phyloP scores from a whole-genome alignment of 2,113 vertebrate genomes.

The Barnardius zonarius region DNA sequence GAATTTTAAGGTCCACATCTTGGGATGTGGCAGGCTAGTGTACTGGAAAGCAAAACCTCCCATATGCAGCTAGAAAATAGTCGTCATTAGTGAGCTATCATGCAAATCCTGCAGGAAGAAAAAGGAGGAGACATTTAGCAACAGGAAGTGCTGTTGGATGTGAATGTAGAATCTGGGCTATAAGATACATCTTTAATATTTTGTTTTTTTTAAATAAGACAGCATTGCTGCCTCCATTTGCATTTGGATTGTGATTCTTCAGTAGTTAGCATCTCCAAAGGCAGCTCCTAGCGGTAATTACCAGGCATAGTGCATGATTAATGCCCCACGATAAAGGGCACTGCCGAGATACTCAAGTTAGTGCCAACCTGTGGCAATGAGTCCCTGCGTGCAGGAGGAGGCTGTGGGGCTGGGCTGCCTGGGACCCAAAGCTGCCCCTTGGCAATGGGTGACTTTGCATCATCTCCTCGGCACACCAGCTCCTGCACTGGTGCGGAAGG shows the following conservation, averaged over 20 bases:
- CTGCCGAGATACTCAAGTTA: background rate
- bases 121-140: background rate
- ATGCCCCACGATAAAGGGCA: background rate
- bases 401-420: background rate
- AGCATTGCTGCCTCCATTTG: background rate
- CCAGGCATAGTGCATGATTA: background rate
- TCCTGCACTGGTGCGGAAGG: background rate
- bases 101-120: conserved; percentile 26
- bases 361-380: background rate
- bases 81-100: conserved; percentile 27
- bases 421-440: background rate
- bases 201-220: background rate
- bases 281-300: background rate
- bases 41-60: background rate
- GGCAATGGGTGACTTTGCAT: background rate
- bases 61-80: background rate
- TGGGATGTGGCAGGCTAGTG: background rate
- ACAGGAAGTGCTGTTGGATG: background rate
- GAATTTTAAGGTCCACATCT: background rate
- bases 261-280: background rate
- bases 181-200: background rate
- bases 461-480: background rate
- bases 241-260: background rate
- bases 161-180: background rate
- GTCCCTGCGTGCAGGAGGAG: fast-evolving